A percentile compares a stretch with the other conserved stretches of the same genome.
phyloP scores from a whole-genome alignment of 2,113 vertebrate species.

The Vidua chalybeata region DNA sequence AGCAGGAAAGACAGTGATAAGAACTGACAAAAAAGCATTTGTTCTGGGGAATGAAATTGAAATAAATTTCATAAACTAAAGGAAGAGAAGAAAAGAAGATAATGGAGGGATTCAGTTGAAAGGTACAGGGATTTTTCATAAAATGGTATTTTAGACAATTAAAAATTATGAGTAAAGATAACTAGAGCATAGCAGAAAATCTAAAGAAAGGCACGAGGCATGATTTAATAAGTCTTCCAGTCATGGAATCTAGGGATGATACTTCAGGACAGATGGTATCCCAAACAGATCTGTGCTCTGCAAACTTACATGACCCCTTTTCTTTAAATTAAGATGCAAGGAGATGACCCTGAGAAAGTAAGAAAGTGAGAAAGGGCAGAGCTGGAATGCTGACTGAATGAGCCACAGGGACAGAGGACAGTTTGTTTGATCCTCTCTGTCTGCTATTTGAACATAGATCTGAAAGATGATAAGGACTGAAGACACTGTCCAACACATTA shows the following conservation, averaged over 20 bases:
- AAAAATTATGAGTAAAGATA: neutral
- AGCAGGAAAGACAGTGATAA: neutral
- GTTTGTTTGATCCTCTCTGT: neutral
- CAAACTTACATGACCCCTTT: slow-evolving; percentile 32
- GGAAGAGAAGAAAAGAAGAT: neutral
- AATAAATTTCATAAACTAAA: neutral
- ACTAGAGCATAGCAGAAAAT: neutral
- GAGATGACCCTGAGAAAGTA: slow-evolving; percentile 30
- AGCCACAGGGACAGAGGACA: neutral
- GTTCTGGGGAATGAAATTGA: neutral
- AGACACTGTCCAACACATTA: neutral
- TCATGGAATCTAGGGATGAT: neutral
- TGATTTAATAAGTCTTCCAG: neutral
- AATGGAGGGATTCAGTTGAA: neutral
- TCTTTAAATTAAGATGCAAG: neutral
- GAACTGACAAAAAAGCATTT: neutral
- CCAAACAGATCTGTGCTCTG: neutral
- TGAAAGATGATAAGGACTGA: neutral
- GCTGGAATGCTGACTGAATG: neutral
- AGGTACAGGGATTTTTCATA: neutral
- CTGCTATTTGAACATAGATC: neutral
- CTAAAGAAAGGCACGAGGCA: neutral
- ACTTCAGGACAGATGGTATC: neutral
- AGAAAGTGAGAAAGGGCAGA: neutral
- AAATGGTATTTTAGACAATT: neutral